Evolutionary conservation across 2,797 vertebrate genomes (phyloP), one percentile per base, ranked within the genome.

Genomic region (Helostoma temminkii): DNA sequence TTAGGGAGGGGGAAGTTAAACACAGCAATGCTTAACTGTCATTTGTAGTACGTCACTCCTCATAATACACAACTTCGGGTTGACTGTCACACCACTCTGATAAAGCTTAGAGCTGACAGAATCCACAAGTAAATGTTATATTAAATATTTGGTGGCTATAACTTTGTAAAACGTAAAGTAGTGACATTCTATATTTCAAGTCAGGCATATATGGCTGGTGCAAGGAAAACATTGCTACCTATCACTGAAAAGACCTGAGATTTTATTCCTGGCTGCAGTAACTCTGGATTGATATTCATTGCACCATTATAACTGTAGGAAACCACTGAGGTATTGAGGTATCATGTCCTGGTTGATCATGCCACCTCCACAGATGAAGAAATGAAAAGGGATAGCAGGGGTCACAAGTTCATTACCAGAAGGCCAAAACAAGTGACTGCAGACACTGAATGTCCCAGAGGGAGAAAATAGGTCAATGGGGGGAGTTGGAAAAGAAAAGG

Each of bases 351-450:
- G 42, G 18, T 32, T 24, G 24, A 7, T 39, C 14, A 7, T 32
- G 30, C 18, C n/a, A 39, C 56, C 57, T 46, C 61, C 28, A 60
- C 19, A 43, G 24, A 54, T 19, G 15, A 12, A 45, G 28, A 43
- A 14, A 24, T 42, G 18, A 34, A 25, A 1, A 36, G 34, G 30
- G 19, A 28, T 9, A 47, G 30, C 26, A 24, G 15, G 4, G 15
- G 34, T n/a, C 50, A 43, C 37, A 48, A 30, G 4, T 15, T n/a
- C 36, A 21, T 54, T 54, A 53, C 14, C 11, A 6, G 21, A 11
- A 21, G 22, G 14, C 28, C 42, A 58, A 49, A 53, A 58, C 25
- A 42, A 58, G 34, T 11, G 14, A 26, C 25, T 34, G 12, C 16
- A 46, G 50, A 48, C 21, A 28, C 26, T 26, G 10, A 21, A 19